These are phyloP conservation scores for Chesias legatella DNA, from an alignment of 2,888 invertebrate species.

Conservation along the genomic window DNA sequence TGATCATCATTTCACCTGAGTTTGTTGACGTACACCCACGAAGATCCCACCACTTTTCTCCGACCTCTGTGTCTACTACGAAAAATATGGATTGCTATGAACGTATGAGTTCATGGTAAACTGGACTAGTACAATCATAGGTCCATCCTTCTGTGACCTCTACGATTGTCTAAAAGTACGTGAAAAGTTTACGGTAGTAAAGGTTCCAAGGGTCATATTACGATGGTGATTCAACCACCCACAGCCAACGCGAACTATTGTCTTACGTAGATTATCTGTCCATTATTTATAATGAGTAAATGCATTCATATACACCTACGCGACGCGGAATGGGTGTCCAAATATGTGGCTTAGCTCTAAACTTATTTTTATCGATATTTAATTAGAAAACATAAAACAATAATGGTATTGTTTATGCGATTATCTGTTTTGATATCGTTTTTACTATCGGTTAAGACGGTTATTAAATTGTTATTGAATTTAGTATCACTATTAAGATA, in stretches of 20 bases:
- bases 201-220: constrained; percentile 15
- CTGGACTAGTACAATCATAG: too few relatives aligned
- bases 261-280: constrained; percentile 61
- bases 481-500: constrained; percentile 15
- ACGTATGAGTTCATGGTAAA: too few relatives aligned
- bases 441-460: constrained; percentile 29
- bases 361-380: constrained; percentile 37
- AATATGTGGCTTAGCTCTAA: constrained; percentile 23
- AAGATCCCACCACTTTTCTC: constrained; percentile 30
- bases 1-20: constrained; percentile 45
- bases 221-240: constrained; percentile 46
- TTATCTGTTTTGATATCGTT: constrained; percentile 32
- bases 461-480: constrained; percentile 32
- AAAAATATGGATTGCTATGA: too few relatives aligned
- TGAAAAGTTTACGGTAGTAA: not conserved
- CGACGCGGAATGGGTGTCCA: constrained; percentile 25
- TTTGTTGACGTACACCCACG: constrained; percentile 54
- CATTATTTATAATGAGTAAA: constrained; percentile 71
- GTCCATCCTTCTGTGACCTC: constrained; percentile 1
- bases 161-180: constrained; percentile 1
- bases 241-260: constrained; percentile 61
- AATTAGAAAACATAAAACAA: constrained; percentile 39
- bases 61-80: constrained; percentile 29
- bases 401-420: constrained; percentile 37
- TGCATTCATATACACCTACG: constrained; percentile 62